Evolutionary conservation across 2,888 invertebrate species (phyloP), one percentile per base, ranked within the genome.

Genomic region (Cephus pulcher): DNA sequence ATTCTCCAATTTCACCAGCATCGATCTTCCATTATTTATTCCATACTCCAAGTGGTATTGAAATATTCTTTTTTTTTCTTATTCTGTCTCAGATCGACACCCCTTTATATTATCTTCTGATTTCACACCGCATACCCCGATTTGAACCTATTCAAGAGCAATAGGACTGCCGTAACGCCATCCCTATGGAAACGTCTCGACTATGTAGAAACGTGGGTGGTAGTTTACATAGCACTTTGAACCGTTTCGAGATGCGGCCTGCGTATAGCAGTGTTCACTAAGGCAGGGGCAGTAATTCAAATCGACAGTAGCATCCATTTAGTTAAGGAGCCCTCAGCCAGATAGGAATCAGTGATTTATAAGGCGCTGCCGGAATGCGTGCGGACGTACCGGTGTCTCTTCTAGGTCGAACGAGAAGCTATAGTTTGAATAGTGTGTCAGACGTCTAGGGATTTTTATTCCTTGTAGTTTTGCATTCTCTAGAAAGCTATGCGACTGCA

Each of bases 221-320:
- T 87, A 84, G 84, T 85, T 85, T 86, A 83, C 86, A 84, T 82
- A 71, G 75, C 84, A 86, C 82, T 86, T 86, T 82, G 82, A 87
- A 84, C 84, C 81, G 85, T 81, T 81, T 80, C 40, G 80, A 34
- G 32, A n/a, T 37, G 74, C 30, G 34, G 30, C 70, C 78, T 33
- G 40, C 75, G 70, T 70, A 75, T 78, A 34, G 69, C 74, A 37
- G 71, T 33, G 32, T 78, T 78, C 69, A 69, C 30, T 68, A 69
- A 32, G 76, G 76, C 80, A 81, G 84, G 84, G 82, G 87, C 86
- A 82, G 86, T 87, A 86, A 87, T 87, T 86, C 86, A 86, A 86
- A 86, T 86, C 86, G 86, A 87, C 86, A 87, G 86, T 86, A 86
- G 87, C 86, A 87, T 86, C 86, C 84, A 82, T 86, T 87, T 84